phyloP scores from a whole-genome alignment of 2,113 vertebrate genomes.

The Scolopax mira region DNA sequence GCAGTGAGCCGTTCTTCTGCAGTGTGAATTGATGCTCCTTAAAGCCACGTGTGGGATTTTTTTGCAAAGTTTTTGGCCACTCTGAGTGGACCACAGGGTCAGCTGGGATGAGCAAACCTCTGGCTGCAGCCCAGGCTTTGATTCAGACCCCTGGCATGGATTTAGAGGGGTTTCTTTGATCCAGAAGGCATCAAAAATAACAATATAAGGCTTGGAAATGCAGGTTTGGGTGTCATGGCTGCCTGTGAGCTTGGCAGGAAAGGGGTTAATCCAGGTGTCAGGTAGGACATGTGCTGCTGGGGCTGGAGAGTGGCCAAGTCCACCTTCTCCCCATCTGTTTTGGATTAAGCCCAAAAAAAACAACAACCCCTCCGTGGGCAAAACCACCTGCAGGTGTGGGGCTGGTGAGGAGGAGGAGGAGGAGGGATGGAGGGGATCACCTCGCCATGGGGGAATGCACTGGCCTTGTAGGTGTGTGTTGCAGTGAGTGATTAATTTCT shows the following conservation, averaged over 20 bases:
- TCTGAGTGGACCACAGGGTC: neutral
- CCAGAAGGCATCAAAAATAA: neutral
- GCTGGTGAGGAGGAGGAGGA: neutral
- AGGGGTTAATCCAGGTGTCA: constrained; percentile 35
- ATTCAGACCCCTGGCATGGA: neutral
- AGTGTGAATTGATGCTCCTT: neutral
- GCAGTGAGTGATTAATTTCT: constrained; percentile 25
- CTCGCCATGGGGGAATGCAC: fast-evolving
- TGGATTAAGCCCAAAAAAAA: constrained; percentile 21
- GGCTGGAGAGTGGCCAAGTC: constrained; percentile 20
- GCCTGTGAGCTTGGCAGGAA: neutral
- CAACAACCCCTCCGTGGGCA: neutral
- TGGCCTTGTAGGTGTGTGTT: fast-evolving
- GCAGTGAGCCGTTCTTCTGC: neutral
- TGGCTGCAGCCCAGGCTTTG: neutral
- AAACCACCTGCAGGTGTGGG: constrained; percentile 29
- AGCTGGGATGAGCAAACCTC: neutral
- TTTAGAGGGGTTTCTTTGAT: neutral
- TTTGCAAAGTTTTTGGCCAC: neutral
- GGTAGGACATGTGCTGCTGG: constrained; percentile 12
- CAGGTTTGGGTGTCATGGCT: neutral
- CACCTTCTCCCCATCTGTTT: constrained; percentile 45
- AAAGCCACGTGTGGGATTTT: neutral
- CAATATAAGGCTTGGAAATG: neutral
- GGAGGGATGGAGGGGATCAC: neutral